Base-by-base conservation (phyloP, 2,888 invertebrate genomes). In the Thymelicus acteon region DNA sequence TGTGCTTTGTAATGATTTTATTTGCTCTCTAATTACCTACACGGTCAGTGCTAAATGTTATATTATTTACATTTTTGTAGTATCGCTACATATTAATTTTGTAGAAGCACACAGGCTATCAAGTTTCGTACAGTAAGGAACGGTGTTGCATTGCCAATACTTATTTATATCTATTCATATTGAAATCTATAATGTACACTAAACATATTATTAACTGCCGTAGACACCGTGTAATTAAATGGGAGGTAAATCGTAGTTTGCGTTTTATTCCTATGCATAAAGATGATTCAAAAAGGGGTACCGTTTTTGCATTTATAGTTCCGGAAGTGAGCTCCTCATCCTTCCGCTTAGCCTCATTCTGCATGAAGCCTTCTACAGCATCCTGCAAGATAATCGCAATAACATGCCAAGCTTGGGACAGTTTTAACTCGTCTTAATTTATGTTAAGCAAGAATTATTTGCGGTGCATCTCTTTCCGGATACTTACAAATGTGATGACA, bases 351-450 rank as follows among this genome's bases (percentile, higher is more conserved):
- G 83, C 84, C 80, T 88, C 89, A 78, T 82, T 86, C 82, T 85
- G 88, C 84, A 83, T 83, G 74, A 86, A 79, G 81, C 85, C 84
- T 81, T 89, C 89, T 81, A 88, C 87, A 71, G 87, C 86, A 78
- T 88, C 91, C 92, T 92, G 92, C 76, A 92, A 92, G 80, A 86
- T 76, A 90, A 89, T 87, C 81, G 77, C 81, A 85, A 85, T 76
- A 83, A 88, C 85, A 89, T 90, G 87, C 90, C 88, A 89, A 85
- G 86, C 86, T 82, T 78, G 82, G 82, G 84, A 79, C 74, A 39
- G 54, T 62, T 67, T 60, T 67, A 47, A 62, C 62, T 57, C 54
- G 37, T 47, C 68, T 62, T 68, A 68, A 37, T 62, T 57, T 62
- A 62, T 57, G 19, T 68, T 62, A 68, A 62, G 62, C 62, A 62